Evolutionary conservation across 2,113 vertebrate genomes (phyloP).

Genomic region (Bothrops jararaca): DNA sequence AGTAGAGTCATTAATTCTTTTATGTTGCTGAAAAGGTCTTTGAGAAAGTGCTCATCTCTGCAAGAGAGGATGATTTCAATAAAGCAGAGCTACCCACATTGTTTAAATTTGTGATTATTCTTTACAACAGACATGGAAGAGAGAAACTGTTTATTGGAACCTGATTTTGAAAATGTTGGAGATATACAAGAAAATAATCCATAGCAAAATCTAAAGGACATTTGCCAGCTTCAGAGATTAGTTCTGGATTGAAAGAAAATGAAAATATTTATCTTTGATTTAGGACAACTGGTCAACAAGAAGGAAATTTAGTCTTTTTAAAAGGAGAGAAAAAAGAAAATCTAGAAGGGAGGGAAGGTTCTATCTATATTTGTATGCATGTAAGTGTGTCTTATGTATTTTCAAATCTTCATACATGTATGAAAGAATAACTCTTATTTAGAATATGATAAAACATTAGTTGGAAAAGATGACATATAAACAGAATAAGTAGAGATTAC

Average conservation of each 20-base stretch:
- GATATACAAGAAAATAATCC: neutral
- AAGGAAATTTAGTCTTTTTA: neutral
- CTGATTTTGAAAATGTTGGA: neutral
- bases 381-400: neutral
- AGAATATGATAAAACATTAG: neutral
- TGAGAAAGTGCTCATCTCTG: neutral
- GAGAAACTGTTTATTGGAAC: neutral
- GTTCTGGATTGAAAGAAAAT: neutral
- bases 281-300: neutral
- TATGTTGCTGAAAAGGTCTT: neutral
- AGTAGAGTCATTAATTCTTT: neutral
- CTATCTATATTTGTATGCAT: neutral
- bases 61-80: neutral
- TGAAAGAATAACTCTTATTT: neutral
- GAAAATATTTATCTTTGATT: neutral
- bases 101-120: neutral
- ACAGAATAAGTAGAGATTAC: neutral
- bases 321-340: neutral
- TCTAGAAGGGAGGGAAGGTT: neutral
- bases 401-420: neutral
- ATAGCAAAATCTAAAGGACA: neutral
- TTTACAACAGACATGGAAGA: neutral
- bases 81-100: neutral
- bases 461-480: neutral
- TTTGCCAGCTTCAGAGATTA: neutral